Evolutionary conservation across 2,888 invertebrate species (phyloP).

Genomic region (Hirtodrosophila histrioides): DNA sequence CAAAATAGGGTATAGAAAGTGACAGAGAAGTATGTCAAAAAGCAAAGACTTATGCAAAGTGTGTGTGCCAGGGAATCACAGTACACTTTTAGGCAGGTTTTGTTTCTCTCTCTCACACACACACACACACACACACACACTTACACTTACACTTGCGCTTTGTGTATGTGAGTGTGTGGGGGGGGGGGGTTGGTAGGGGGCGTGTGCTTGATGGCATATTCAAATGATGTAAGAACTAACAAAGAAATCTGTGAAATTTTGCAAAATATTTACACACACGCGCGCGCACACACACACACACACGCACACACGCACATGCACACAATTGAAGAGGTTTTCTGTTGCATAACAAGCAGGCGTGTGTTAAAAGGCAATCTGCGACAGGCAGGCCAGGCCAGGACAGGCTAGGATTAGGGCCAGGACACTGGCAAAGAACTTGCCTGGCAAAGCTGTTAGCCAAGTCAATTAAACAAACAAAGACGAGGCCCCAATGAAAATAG

Average conservation of each 20-base stretch:
- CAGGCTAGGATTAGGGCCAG: constrained; percentile 27
- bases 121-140: too few relatives aligned
- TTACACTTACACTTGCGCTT: too few relatives aligned
- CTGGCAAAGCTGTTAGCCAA: constrained; percentile 64
- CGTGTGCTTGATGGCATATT: constrained; percentile 51
- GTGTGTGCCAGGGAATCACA: constrained; percentile 62
- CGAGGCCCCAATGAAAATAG: constrained; percentile 63
- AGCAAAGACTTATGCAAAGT: constrained; percentile 74
- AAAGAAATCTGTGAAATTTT: constrained; percentile 76
- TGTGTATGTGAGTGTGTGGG: too few relatives aligned
- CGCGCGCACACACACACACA: constrained; percentile 31
- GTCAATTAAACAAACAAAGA: constrained; percentile 80
- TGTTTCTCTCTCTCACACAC: neutral
- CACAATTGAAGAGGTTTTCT: constrained; percentile 36
- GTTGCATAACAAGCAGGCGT: constrained; percentile 70
- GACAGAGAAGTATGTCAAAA: constrained; percentile 64
- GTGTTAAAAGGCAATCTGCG: constrained; percentile 55
- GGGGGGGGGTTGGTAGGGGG: neutral
- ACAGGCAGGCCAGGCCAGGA: constrained; percentile 32
- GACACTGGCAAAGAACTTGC: constrained; percentile 13
- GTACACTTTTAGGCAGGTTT: constrained; percentile 56
- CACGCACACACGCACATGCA: neutral
- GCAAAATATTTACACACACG: constrained; percentile 74
- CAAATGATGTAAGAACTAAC: constrained; percentile 65
- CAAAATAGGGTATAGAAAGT: constrained; percentile 21